Percentiles rank a stretch among this genome's conserved stretches.
Evolutionary conservation across 2,113 vertebrate species (phyloP).

Genomic region (Microtus montanus): DNA sequence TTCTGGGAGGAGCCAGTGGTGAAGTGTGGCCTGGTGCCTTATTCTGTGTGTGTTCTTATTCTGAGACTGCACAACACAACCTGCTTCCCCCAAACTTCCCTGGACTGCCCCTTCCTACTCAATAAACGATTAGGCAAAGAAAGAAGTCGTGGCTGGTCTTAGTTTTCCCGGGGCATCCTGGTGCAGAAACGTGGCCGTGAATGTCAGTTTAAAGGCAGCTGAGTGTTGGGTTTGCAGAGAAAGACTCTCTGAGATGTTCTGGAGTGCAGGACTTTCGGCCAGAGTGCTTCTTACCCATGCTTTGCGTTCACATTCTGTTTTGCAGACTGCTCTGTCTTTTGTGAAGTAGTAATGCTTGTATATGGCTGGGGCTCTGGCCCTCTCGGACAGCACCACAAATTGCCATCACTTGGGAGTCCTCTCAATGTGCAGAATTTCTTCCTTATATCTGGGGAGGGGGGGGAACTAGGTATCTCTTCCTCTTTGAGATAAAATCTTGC

Average conservation of each 20-base stretch:
- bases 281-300: neutral
- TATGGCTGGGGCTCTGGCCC: rapidly evolving
- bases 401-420: neutral
- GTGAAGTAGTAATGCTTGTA: neutral
- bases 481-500: neutral
- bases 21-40: neutral
- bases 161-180: neutral
- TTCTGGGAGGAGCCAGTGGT: neutral
- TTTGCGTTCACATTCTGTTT: neutral
- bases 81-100: neutral
- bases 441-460: too few species aligned
- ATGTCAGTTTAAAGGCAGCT: neutral
- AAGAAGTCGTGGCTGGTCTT: neutral
- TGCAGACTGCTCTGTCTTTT: neutral
- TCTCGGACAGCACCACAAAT: neutral
- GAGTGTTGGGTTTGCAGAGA: neutral
- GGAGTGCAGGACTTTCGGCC: neutral
- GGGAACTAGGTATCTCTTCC: too few species aligned
- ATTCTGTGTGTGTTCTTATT: neutral
- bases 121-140: neutral
- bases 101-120: neutral
- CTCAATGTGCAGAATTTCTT: neutral
- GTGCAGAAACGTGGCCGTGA: neutral
- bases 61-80: neutral
- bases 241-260: neutral